phyloP scores from a whole-genome alignment of 1,140 invertebrate species.

The Drosophila orena region DNA sequence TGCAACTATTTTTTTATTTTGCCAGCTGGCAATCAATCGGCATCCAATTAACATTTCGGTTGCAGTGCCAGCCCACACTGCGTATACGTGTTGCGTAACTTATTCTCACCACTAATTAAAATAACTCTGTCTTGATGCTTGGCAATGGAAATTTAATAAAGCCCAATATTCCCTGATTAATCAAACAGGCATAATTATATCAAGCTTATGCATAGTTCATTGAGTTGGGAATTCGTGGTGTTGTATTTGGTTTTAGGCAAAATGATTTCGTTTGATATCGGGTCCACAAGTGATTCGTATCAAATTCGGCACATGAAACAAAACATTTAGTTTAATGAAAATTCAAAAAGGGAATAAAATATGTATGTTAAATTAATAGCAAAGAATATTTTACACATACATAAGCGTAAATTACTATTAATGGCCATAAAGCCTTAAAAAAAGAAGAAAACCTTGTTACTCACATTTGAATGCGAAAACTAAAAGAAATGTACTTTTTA shows the following conservation, averaged over 20 bases:
- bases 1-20: neutral
- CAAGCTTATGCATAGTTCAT: constrained; percentile 1
- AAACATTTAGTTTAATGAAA: neutral
- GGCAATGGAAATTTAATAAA: neutral
- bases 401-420: no score
- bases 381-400: no score
- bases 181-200: neutral
- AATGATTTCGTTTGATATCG: neutral
- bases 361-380: no score
- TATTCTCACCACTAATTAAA: neutral
- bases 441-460: no score
- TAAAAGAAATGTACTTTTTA: no score
- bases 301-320: neutral
- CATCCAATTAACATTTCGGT: constrained; percentile 31
- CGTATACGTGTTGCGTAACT: constrained; percentile 26
- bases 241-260: neutral
- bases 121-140: neutral
- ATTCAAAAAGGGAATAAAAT: no score
- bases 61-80: neutral
- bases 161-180: neutral
- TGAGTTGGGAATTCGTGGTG: neutral
- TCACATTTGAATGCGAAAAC: no score
- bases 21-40: constrained; percentile 27
- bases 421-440: no score
- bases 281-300: neutral